Evolutionary conservation across 2,888 invertebrate species (phyloP).

Genomic region (Pollenia amentaria): DNA sequence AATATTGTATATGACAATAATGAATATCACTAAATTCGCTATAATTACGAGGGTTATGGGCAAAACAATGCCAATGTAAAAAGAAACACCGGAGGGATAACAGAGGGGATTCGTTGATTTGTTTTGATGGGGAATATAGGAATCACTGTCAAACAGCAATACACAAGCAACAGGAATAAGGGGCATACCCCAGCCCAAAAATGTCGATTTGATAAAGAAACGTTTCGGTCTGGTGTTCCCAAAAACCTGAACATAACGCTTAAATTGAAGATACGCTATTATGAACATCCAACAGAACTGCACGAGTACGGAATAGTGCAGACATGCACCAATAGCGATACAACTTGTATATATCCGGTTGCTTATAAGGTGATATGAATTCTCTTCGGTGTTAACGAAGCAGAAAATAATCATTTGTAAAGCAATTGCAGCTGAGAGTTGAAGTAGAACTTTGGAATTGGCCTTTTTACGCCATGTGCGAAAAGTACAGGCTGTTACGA

Average conservation of each 20-base stretch:
- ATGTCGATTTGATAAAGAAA: slow-evolving; percentile 87
- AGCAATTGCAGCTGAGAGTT: slow-evolving; percentile 87
- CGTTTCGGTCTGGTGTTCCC: slow-evolving; percentile 86
- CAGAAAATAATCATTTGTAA: slow-evolving; percentile 86
- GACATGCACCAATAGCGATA: slow-evolving; percentile 86
- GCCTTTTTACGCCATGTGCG: slow-evolving; percentile 87
- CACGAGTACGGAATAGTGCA: slow-evolving; percentile 89
- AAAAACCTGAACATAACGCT: slow-evolving; percentile 88
- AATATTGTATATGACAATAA: slow-evolving; percentile 86
- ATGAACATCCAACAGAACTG: slow-evolving; percentile 91
- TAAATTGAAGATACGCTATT: slow-evolving; percentile 88
- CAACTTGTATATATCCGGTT: slow-evolving; percentile 84
- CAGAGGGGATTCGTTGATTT: slow-evolving; percentile 83
- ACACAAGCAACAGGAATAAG: slow-evolving; percentile 85
- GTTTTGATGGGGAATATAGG: slow-evolving; percentile 84
- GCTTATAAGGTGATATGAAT: slow-evolving; percentile 79
- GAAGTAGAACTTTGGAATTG: slow-evolving; percentile 88
- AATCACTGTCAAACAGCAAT: slow-evolving; percentile 84
- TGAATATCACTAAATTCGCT: slow-evolving; percentile 86
- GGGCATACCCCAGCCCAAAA: slow-evolving; percentile 88
- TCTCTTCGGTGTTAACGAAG: slow-evolving; percentile 81
- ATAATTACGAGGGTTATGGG: slow-evolving; percentile 86
- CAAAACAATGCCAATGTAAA: slow-evolving; percentile 85
- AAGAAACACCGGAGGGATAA: slow-evolving; percentile 85
- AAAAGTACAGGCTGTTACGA: slow-evolving; percentile 87